Conservation (phyloP, 2,113 vertebrate genomes). For the Salvelinus alpinus region DNA sequence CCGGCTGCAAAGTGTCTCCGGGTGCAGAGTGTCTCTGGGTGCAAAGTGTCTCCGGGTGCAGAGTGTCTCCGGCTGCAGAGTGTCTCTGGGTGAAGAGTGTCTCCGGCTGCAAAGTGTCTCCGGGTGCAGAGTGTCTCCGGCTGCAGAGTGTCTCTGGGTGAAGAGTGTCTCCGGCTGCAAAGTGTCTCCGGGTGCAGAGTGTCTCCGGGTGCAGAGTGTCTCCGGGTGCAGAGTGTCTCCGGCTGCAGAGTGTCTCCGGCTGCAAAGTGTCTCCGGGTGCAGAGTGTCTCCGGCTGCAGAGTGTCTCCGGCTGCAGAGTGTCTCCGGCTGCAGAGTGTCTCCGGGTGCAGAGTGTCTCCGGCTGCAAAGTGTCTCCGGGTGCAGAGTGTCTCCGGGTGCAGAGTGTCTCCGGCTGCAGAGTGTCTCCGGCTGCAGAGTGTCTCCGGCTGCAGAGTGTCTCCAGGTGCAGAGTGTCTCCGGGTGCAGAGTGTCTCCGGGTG, state of each 20-base stretch:
- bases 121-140: too few relatives aligned
- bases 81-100: too few relatives aligned
- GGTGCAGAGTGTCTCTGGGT: too few relatives aligned
- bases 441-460: too few relatives aligned
- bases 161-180: conserved; percentile 20
- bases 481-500: too few relatives aligned
- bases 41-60: too few relatives aligned
- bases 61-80: too few relatives aligned
- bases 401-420: conserved; percentile 3
- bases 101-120: too few relatives aligned
- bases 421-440: conserved; percentile 1
- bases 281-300: conserved; percentile 24
- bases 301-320: conserved; percentile 25
- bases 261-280: conserved; percentile 22
- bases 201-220: too few relatives aligned
- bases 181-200: background rate
- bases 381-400: conserved; percentile 22
- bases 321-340: conserved; percentile 29
- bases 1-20: too few relatives aligned
- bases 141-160: background rate
- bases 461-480: too few relatives aligned
- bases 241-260: background rate
- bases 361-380: conserved; percentile 32
- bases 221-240: too few relatives aligned
- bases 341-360: conserved; percentile 27